phyloP scores from a whole-genome alignment of 2,797 vertebrate genomes.

The Phaenicophaeus curvirostris region DNA sequence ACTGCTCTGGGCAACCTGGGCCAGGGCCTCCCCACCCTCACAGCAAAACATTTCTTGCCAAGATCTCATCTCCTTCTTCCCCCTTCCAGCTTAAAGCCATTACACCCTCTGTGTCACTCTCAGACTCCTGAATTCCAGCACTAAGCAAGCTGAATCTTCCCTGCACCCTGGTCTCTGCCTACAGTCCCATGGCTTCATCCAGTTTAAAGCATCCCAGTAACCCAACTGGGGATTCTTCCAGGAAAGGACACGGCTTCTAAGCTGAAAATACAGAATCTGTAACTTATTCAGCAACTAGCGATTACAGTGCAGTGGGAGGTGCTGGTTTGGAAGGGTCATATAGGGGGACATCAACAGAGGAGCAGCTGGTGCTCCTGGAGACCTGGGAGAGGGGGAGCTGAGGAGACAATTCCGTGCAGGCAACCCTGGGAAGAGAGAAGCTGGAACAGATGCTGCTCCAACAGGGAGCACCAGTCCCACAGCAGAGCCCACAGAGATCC shows the following conservation, averaged over 20 bases:
- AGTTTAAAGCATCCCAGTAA: neutral
- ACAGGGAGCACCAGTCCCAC: neutral
- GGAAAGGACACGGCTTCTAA: neutral
- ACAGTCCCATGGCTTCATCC: fast-evolving
- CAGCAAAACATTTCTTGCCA: too few relatives aligned
- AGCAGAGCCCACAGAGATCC: neutral
- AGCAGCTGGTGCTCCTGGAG: neutral
- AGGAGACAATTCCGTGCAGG: neutral
- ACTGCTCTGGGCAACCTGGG: too few relatives aligned
- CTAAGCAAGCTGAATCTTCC: neutral
- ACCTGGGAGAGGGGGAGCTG: neutral
- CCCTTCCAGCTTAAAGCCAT: too few relatives aligned
- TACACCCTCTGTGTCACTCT: neutral
- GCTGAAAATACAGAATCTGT: neutral
- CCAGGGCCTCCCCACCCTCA: too few relatives aligned
- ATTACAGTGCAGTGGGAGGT: neutral
- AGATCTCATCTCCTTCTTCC: too few relatives aligned
- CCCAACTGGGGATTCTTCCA: neutral
- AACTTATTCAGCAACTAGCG: neutral
- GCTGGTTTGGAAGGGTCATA: neutral
- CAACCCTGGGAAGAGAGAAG: neutral
- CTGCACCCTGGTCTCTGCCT: neutral
- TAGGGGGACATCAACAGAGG: neutral
- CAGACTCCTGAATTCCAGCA: neutral
- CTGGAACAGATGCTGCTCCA: neutral